Conservation (phyloP, 2,888 invertebrate species). For the Boloria selene region DNA sequence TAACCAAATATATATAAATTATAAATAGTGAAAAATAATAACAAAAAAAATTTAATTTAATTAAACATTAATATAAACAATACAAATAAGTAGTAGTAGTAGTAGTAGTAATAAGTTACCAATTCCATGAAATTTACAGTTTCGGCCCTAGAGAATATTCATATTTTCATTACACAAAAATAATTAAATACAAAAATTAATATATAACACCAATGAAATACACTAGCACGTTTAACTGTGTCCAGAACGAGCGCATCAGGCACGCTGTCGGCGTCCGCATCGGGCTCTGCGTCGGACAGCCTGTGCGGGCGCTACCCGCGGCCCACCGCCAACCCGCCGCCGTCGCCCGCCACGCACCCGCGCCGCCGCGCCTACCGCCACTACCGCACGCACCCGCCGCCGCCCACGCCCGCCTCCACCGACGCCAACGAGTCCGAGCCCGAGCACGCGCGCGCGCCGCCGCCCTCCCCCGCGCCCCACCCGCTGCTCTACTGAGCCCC, state of each 20-base stretch:
- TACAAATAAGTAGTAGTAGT: too few species aligned
- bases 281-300: conserved; percentile 83
- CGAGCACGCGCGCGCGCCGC: conserved; percentile 91
- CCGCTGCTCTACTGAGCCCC: conserved; percentile 54
- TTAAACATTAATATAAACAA: too few species aligned
- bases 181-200: too few species aligned
- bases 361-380: conserved; percentile 89
- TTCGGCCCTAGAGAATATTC: too few species aligned
- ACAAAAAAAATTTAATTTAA: too few species aligned
- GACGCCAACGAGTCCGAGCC: conserved; percentile 94
- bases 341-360: conserved; percentile 90
- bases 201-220: too few species aligned
- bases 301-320: conserved; percentile 89
- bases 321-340: conserved; percentile 94
- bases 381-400: conserved; percentile 92
- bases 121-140: too few species aligned
- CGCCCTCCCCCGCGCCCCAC: conserved; percentile 90
- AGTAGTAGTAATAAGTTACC: too few species aligned
- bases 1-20: too few species aligned
- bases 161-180: too few species aligned
- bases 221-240: not conserved
- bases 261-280: conserved; percentile 31
- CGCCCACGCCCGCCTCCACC: conserved; percentile 97
- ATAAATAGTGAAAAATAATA: too few species aligned
- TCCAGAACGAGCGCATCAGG: conserved; percentile 31